phyloP scores from a whole-genome alignment of 2,888 invertebrate genomes.

The Lordiphosa fenestrarum region DNA sequence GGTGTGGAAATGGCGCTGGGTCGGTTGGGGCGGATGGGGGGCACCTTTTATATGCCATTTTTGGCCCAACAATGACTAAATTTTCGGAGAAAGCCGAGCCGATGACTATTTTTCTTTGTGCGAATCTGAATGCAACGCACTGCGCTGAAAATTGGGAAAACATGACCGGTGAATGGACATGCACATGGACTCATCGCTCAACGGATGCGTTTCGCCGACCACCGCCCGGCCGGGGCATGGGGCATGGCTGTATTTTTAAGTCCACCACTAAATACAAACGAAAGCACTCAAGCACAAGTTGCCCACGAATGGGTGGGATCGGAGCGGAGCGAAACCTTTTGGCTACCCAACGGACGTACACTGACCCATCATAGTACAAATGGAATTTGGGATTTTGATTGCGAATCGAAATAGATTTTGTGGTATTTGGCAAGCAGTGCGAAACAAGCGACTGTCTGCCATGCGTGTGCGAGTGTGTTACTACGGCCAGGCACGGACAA shows the following conservation, averaged over 20 bases:
- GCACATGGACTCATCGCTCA: constrained; percentile 57
- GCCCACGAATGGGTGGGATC: constrained; percentile 58
- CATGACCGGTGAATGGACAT: constrained; percentile 42
- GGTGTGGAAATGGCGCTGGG: constrained; percentile 8
- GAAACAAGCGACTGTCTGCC: constrained; percentile 36
- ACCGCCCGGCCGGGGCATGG: background rate
- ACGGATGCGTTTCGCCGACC: constrained; percentile 42
- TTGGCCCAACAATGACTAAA: constrained; percentile 71
- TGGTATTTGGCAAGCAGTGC: constrained; percentile 73
- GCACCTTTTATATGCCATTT: constrained; percentile 72
- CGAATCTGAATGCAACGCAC: constrained; percentile 54
- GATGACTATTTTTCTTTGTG: constrained; percentile 57
- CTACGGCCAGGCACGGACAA: constrained; percentile 58
- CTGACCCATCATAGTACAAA: constrained; percentile 57
- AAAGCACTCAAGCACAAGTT: constrained; percentile 78
- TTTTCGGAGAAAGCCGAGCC: constrained; percentile 54
- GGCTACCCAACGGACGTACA: background rate
- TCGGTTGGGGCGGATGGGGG: background rate
- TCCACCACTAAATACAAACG: constrained; percentile 79
- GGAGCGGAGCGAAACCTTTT: background rate
- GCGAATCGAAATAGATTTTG: constrained; percentile 77
- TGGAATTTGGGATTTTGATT: constrained; percentile 78
- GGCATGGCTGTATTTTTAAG: constrained; percentile 73
- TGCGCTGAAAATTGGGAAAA: constrained; percentile 65
- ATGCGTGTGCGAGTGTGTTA: constrained; percentile 51